Evolutionary conservation across 2,113 vertebrate species (phyloP).

Genomic region (Struthio camelus): DNA sequence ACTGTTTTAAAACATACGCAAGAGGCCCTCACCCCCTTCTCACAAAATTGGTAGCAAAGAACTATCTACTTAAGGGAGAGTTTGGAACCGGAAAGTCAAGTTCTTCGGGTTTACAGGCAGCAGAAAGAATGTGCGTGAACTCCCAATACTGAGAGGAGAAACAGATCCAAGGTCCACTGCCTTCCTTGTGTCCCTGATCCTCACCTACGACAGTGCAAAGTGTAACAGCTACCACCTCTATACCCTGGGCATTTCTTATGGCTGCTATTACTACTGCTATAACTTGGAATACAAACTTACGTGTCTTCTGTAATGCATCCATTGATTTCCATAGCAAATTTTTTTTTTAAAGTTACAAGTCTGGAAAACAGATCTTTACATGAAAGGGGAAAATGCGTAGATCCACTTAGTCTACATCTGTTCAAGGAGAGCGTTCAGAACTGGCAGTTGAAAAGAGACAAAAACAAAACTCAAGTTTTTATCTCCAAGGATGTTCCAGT

Average conservation of each 20-base stretch:
- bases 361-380: background rate
- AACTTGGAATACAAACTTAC: background rate
- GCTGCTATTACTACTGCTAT: background rate
- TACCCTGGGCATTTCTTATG: background rate
- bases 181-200: background rate
- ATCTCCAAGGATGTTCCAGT: slow-evolving; percentile 40
- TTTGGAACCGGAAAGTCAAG: background rate
- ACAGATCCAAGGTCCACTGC: background rate
- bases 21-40: background rate
- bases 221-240: background rate
- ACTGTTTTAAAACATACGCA: background rate
- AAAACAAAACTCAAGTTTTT: slow-evolving; percentile 12
- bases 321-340: background rate
- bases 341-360: background rate
- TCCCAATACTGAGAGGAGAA: background rate
- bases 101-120: background rate
- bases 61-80: background rate
- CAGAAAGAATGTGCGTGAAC: background rate
- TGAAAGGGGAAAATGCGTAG: background rate
- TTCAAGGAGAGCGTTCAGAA: background rate
- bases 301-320: background rate
- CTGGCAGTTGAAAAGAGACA: slow-evolving; percentile 1
- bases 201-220: background rate
- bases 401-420: background rate
- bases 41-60: background rate